Base-by-base conservation (phyloP, 2,797 vertebrate species). In the Sebastes reedi region DNA sequence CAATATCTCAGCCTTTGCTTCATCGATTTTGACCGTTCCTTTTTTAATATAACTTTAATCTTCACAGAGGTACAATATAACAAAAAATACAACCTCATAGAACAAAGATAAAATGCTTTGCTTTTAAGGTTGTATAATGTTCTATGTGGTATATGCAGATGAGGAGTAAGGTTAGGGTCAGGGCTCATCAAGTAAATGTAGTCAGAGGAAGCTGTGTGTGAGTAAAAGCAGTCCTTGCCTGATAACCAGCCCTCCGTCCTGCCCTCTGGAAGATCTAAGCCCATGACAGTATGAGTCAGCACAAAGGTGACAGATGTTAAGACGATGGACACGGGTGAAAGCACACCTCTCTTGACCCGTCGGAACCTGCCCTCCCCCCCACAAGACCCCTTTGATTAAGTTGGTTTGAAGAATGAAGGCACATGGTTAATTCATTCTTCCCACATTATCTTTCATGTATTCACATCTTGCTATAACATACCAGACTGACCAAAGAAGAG, bases 361-460 rank as follows among this genome's bases (percentile, higher is more conserved):
- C 6, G 4, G 34, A 69, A 50, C 58, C 55, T 8, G 20, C 66
- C 50, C 68, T n/a, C 24, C 61, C 36, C 32, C 50, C 3, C 72
- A 14, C 78, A 71, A 76, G 61, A 79, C 62, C 60, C 66, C 79
- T 90, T 87, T 92, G 87, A 91, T 92, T 85, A 77, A 81, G 70
- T 73, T 68, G 70, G 73, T 87, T 83, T 85, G 86, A 92, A 90
- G 78, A 82, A 86, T 86, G 81, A 86, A 77, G 77, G 69, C 67
- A 72, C 85, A 91, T 92, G 72, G 83, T 89, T 91, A 91, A 94
- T 94, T 93, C 85, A 94, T 91, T 88, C 85, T 79, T 79, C 80
- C 84, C 84, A 83, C 79, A 56, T 89, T 80, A 88, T 88, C 82
- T 92, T 92, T 91, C 86, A 92, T 93, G 86, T 83, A 93, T 92